phyloP scores from a whole-genome alignment of 2,113 vertebrate genomes.

The Diglossa brunneiventris region DNA sequence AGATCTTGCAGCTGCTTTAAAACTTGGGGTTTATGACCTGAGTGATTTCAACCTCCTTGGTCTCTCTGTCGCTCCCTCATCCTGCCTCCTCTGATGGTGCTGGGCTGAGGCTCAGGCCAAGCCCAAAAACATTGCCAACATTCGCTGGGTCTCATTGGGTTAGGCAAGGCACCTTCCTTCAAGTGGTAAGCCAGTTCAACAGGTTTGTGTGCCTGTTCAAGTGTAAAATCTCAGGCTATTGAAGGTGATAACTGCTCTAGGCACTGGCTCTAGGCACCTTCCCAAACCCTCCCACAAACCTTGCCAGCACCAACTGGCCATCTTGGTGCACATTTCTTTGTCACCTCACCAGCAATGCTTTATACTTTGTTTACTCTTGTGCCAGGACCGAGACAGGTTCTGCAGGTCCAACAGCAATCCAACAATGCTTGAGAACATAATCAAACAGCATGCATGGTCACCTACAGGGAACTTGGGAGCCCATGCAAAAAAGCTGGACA shows the following conservation, averaged over 20 bases:
- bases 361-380: background rate
- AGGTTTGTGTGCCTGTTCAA: background rate
- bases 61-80: background rate
- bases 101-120: background rate
- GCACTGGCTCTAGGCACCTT: background rate
- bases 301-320: accelerated
- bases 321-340: background rate
- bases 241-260: background rate
- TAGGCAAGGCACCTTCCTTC: background rate
- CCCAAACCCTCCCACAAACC: background rate
- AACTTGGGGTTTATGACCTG: background rate
- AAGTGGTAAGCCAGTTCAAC: background rate
- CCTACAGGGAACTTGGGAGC: background rate
- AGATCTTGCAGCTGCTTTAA: background rate
- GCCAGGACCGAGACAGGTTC: background rate
- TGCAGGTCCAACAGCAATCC: background rate
- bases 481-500: background rate
- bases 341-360: background rate
- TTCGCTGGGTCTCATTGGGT: accelerated
- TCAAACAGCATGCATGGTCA: background rate
- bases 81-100: background rate
- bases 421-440: accelerated
- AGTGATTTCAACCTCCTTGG: background rate
- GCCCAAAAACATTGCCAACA: background rate
- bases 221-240: background rate